Evolutionary conservation across 2,888 invertebrate species (phyloP).

Genomic region (Tanypteryx hageni): DNA sequence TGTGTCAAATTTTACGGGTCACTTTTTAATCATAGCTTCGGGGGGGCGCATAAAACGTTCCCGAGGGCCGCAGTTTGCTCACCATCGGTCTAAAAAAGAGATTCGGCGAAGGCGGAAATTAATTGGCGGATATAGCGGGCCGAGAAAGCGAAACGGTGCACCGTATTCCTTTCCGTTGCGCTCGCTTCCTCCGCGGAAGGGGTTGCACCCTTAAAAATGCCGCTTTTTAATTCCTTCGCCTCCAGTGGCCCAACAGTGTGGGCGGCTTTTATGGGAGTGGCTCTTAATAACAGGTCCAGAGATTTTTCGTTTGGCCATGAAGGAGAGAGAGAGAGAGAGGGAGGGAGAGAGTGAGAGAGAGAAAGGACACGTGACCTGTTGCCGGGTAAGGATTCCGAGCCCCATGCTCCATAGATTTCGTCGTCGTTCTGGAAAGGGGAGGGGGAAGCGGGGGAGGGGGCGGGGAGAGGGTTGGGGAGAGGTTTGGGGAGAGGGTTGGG

Average conservation of each 20-base stretch:
- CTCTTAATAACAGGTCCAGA: slow-evolving; percentile 59
- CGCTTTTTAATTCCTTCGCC: neutral
- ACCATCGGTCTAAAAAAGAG: too few species aligned
- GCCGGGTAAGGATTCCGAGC: slow-evolving; percentile 60
- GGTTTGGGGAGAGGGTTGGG: too few species aligned
- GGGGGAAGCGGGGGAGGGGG: neutral
- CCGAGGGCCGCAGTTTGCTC: too few species aligned
- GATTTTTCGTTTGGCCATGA: slow-evolving; percentile 59
- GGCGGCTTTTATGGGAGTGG: slow-evolving; percentile 50
- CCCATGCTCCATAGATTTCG: slow-evolving; percentile 54
- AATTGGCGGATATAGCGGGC: neutral
- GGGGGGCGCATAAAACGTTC: too few species aligned
- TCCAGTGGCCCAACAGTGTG: neutral
- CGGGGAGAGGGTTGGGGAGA: neutral
- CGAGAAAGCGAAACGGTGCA: neutral
- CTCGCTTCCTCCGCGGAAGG: neutral
- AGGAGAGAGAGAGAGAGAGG: slow-evolving; percentile 41
- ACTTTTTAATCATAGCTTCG: too few species aligned
- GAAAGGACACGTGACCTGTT: slow-evolving; percentile 60
- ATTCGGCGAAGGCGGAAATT: neutral
- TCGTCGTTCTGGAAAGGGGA: slow-evolving; percentile 39
- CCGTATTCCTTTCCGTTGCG: neutral
- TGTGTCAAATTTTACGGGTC: too few species aligned
- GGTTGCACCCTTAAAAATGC: slow-evolving; percentile 43
- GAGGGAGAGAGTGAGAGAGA: slow-evolving; percentile 33